Conservation (phyloP, 2,113 vertebrate genomes). For the Engraulis encrasicolus region DNA sequence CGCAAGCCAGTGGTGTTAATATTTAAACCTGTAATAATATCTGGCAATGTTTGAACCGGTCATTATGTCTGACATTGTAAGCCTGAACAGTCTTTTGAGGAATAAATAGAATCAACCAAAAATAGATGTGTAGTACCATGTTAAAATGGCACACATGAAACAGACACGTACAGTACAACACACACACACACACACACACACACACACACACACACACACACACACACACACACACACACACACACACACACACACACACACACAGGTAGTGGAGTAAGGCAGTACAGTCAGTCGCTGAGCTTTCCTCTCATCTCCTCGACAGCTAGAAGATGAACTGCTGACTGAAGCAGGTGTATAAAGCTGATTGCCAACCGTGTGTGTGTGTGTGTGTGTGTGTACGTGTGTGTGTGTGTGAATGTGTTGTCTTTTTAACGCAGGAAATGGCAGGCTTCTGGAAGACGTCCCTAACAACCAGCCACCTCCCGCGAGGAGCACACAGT, state of each 20-base stretch:
- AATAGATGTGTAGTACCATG: neutral
- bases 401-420: conserved; percentile 30
- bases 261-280: neutral
- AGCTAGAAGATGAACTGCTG: conserved; percentile 45
- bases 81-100: neutral
- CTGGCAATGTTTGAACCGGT: neutral
- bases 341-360: conserved; percentile 55
- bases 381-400: conserved; percentile 12
- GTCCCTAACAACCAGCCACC: conserved; percentile 65
- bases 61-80: no score
- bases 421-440: conserved; percentile 60
- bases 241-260: neutral
- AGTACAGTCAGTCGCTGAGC: neutral
- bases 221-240: neutral
- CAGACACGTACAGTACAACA: no score
- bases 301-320: neutral
- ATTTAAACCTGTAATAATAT: neutral
- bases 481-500: conserved; percentile 52
- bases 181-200: neutral
- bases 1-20: neutral
- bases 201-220: conserved; percentile 10
- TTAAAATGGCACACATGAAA: neutral
- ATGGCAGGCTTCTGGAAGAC: conserved; percentile 64
- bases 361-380: conserved; percentile 54
- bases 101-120: neutral